Evolutionary conservation across 2,113 vertebrate species (phyloP).

Genomic region (Ictalurus furcatus): DNA sequence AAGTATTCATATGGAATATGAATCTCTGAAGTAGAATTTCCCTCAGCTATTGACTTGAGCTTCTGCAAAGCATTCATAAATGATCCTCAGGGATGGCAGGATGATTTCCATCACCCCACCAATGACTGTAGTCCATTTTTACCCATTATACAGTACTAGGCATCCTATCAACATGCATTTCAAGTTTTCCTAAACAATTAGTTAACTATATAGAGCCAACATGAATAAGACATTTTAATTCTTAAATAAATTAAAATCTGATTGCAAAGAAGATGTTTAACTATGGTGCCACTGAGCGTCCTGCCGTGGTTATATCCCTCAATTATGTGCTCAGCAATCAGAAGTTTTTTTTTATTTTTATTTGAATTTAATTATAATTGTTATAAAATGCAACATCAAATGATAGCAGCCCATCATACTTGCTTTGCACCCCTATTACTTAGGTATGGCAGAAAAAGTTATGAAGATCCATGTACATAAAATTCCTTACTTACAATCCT

Average conservation of each 20-base stretch:
- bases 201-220: not conserved
- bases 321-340: not conserved
- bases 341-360: no score
- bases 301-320: no score
- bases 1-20: no score
- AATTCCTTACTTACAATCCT: not conserved
- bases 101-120: not conserved
- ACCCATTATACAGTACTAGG: not conserved
- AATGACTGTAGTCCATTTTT: not conserved
- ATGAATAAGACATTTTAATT: not conserved
- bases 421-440: not conserved
- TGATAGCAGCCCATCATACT: not conserved
- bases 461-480: not conserved
- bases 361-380: not conserved
- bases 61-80: no score
- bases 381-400: not conserved
- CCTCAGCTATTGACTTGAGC: no score
- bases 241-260: not conserved
- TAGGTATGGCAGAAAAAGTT: not conserved
- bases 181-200: not conserved
- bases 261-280: not conserved
- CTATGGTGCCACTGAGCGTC: no score
- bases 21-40: no score
- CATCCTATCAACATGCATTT: not conserved
- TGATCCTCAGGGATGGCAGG: no score